Evolutionary conservation across 1,140 invertebrate species (phyloP), one percentile per base, ranked within the genome.

Genomic region (Laupala kohalensis): DNA sequence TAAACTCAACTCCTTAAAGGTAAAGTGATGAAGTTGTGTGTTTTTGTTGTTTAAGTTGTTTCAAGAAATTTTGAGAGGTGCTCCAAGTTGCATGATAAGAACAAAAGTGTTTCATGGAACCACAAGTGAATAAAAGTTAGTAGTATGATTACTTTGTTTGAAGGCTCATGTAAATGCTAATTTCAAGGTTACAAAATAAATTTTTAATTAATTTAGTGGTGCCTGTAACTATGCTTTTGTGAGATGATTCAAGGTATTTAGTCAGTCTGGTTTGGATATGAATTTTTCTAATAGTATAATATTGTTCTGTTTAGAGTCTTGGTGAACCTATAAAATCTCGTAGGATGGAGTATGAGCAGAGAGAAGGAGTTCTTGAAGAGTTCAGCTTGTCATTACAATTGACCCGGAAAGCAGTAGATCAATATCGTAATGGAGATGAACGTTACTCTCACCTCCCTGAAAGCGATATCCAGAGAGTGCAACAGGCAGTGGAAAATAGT

Each of bases 301-400:
- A 13, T 53, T 53, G 1, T 53, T 2, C 9, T 69, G 23, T 62
- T 79, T 89, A 72, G 81, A 83, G 83, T 71, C 84, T 89, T 81
- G 94, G 94, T 28, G 92, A 96, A 77, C 93, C 94, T 9, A 92
- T 97, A 37, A 91, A 92, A 76, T 85, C 88, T 69, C 85, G 94
- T 29, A 88, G 87, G 75, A 79, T 86, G 15, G 95, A 98, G 79
- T 90, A 84, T 74, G 89, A 94, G 77, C 84, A 89, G 2, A 86
- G 93, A 75, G 90, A 90, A 3, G 78, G 79, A 0, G 90, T 88
- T 0, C 83, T 96, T 64, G 91, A 96, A 73, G 90, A 93, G 74
- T 86, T 96, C 25, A 86, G 87, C 69, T 81, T 83, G 63, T 81
- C 87, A 29, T 83, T 97, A 25, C 89, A 92, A 76, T 77, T 90